Evolutionary conservation across 2,113 vertebrate species (phyloP).

Genomic region (Sinocyclocheilus grahami): DNA sequence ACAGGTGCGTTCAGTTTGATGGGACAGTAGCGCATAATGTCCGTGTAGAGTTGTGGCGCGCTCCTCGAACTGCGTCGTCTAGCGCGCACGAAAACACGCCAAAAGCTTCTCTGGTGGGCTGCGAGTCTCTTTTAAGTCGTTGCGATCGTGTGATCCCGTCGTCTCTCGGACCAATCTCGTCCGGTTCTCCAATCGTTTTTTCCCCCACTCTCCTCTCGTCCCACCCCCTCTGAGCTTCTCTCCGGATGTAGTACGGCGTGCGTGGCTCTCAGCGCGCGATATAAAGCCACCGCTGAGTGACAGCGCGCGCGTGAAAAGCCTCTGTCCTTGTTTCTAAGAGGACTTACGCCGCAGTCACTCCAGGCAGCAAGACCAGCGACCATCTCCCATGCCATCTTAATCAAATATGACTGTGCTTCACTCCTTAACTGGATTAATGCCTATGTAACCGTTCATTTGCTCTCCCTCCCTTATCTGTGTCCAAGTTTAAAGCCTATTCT

Average conservation of each 20-base stretch:
- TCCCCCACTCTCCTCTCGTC: conserved; percentile 20
- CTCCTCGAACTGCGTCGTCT: neutral
- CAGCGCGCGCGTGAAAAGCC: conserved; percentile 57
- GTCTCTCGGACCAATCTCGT: conserved; percentile 58
- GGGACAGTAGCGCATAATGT: neutral
- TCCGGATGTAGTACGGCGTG: conserved; percentile 61
- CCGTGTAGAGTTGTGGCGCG: neutral
- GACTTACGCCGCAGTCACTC: conserved; percentile 56
- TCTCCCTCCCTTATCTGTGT: conserved; percentile 59
- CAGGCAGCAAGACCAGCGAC: conserved; percentile 52
- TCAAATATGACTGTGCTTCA: conserved; percentile 70
- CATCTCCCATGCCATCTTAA: conserved; percentile 48
- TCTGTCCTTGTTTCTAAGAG: conserved; percentile 59
- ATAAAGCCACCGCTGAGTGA: conserved; percentile 69
- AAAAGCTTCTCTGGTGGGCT: conserved; percentile 43
- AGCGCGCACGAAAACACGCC: conserved; percentile 28
- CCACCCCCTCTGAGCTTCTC: conserved; percentile 56
- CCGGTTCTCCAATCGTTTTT: conserved; percentile 54
- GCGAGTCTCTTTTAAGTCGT: conserved; percentile 46
- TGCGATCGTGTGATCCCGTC: conserved; percentile 48
- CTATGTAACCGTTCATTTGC: conserved; percentile 67
- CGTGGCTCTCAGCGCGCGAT: conserved; percentile 63
- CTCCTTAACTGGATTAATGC: conserved; percentile 79
- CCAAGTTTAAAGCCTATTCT: conserved; percentile 76
- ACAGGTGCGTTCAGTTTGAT: neutral